Percentiles rank a stretch among this genome's conserved stretches.
Conservation (phyloP, 2,888 invertebrate genomes). For the Oligia strigilis region DNA sequence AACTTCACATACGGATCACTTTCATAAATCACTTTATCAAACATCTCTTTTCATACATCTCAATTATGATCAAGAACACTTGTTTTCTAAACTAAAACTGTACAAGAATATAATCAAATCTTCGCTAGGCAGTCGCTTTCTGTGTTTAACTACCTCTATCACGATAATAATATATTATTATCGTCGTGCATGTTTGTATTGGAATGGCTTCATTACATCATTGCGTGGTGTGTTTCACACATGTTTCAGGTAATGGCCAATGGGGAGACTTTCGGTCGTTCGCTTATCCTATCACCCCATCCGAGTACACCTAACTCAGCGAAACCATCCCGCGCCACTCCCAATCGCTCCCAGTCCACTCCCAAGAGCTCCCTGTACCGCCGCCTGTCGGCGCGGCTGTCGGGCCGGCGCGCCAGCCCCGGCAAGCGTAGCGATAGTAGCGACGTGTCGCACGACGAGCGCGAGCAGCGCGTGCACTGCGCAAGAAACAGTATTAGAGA, state of each 20-base stretch:
- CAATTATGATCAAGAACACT: conserved; percentile 35
- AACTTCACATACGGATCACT: conserved; percentile 29
- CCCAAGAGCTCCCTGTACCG: conserved; percentile 88
- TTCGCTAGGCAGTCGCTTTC: conserved; percentile 78
- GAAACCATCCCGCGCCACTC: conserved; percentile 82
- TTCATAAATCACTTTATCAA: conserved; percentile 35
- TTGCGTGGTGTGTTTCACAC: conserved; percentile 91
- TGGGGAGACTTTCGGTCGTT: conserved; percentile 92
- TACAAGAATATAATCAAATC: conserved; percentile 50
- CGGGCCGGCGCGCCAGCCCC: conserved; percentile 82
- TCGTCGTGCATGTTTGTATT: conserved; percentile 89
- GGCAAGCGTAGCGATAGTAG: conserved; percentile 65
- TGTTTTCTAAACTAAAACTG: conserved; percentile 49
- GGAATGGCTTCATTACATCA: conserved; percentile 91
- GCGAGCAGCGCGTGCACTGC: conserved; percentile 79
- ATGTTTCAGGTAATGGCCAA: conserved; percentile 93
- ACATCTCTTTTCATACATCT: conserved; percentile 37
- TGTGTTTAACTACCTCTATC: conserved; percentile 83
- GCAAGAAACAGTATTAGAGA: conserved; percentile 82
- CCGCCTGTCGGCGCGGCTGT: conserved; percentile 86
- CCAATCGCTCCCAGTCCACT: conserved; percentile 85
- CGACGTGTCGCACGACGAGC: conserved; percentile 73
- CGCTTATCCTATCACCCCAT: conserved; percentile 90
- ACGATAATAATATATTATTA: conserved; percentile 77
- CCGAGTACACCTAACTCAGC: conserved; percentile 83